phyloP scores from a whole-genome alignment of 2,113 vertebrate genomes.

The Corvus cornix region DNA sequence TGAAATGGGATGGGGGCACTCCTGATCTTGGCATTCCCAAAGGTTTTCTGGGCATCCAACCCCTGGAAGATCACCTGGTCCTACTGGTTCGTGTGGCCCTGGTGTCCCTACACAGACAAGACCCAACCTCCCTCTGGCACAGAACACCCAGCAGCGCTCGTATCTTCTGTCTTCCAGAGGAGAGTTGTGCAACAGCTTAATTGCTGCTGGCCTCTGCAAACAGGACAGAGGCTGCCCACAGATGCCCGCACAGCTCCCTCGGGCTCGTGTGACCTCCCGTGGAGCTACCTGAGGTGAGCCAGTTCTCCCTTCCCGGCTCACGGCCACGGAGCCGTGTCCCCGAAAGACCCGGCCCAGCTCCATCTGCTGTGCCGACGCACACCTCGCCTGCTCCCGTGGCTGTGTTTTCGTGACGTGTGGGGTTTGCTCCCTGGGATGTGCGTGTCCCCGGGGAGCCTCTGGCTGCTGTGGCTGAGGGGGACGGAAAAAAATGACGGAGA shows the following conservation, averaged over 20 bases:
- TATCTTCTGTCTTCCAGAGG: neutral
- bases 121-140: neutral
- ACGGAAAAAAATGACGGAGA: rapidly evolving
- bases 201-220: neutral
- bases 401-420: rapidly evolving
- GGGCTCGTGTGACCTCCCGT: neutral
- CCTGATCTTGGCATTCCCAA: neutral
- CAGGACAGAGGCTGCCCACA: neutral
- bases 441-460: rapidly evolving
- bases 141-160: rapidly evolving
- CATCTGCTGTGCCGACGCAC: rapidly evolving
- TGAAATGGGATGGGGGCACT: neutral
- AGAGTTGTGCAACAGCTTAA: neutral
- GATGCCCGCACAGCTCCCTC: neutral
- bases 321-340: rapidly evolving
- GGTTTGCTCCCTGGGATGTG: neutral
- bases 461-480: neutral
- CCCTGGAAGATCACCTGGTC: neutral
- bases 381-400: rapidly evolving
- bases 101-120: neutral
- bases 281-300: neutral
- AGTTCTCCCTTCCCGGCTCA: neutral
- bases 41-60: neutral
- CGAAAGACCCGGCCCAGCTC: rapidly evolving
- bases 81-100: rapidly evolving